Base-by-base conservation (phyloP, 1,140 invertebrate genomes). In the Eriocheir sinensis region DNA sequence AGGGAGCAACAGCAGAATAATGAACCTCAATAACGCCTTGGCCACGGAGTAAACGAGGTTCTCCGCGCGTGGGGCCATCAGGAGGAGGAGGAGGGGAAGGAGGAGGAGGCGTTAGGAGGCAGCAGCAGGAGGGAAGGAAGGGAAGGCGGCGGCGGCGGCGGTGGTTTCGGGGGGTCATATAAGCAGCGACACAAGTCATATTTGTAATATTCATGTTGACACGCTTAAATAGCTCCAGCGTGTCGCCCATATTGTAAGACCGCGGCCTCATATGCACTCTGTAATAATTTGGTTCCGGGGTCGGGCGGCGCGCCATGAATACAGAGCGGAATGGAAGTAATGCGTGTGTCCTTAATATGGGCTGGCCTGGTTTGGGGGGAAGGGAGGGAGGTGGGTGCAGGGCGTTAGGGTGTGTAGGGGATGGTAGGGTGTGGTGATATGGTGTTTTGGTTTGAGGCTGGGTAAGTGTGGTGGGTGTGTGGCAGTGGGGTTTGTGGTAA, bases 171-270 rank as follows among this genome's bases (percentile, higher is more conserved):
- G 27, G 12, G 48, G 92, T 40, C 83, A 88, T 88, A 60, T 38
- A 53, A 21, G 53, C 3, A 48, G 60, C 34, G 93, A 94, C 86
- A 89, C 53, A 79, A 89, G 83, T 89, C 92, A 89, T 88, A 93
- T 93, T 89, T 88, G 92, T 93, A 93, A 93, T 93, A 93, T 93
- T 93, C 92, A 93, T 93, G 92, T 93, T 40, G 92, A 93, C 92
- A 89, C 85, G 85, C n/a, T 93, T 93, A 89, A 93, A 93, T 38
- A 30, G 48, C 41, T 21, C 12, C 41, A 44, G 32, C 32, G 80
- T 86, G 81, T 53, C 38, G 80, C 27, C 12, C 30, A 86, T 85
- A 86, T 93, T 93, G 81, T 79, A 89, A 88, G 36, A 36, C 92
- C 44, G 30, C n/a, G 27, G 48, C 81, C 92, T 93, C 92, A 93